A percentile compares a stretch with the other conserved stretches of the same genome.
Conservation (phyloP, 2,797 vertebrate species). For the Silurus aristotelis region DNA sequence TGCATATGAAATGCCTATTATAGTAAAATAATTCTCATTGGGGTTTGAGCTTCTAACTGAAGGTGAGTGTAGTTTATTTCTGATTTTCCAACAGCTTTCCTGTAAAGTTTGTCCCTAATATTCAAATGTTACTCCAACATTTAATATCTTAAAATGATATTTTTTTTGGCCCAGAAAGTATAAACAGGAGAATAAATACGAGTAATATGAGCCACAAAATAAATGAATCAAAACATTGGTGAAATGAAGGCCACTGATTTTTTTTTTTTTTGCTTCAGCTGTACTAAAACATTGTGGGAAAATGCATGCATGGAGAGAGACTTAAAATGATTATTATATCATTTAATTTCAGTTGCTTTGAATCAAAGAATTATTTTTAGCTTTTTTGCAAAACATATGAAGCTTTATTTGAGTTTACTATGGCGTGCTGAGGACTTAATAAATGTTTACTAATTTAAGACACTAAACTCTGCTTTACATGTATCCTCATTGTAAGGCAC, state of each 20-base stretch:
- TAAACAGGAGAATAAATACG: neutral
- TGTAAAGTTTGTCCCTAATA: neutral
- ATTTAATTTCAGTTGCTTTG: neutral
- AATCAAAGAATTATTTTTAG: neutral
- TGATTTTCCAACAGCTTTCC: neutral
- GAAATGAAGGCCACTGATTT: neutral
- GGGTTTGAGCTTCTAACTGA: neutral
- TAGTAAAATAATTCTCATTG: neutral
- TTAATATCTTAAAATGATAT: no score
- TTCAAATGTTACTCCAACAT: neutral
- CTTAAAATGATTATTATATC: neutral
- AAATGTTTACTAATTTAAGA: neutral
- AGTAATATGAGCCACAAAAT: conserved; percentile 2
- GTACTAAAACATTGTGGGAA: neutral
- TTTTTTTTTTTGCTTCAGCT: neutral
- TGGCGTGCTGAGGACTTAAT: neutral
- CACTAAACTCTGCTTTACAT: neutral
- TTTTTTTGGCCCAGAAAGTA: neutral
- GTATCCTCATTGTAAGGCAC: neutral
- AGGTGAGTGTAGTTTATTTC: neutral
- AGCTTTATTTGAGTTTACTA: neutral
- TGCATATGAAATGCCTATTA: no score
- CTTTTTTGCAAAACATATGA: neutral
- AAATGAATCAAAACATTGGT: conserved; percentile 2
- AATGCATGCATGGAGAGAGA: neutral